Evolutionary conservation across 2,888 invertebrate genomes (phyloP).

Genomic region (Melanostoma mellinum): DNA sequence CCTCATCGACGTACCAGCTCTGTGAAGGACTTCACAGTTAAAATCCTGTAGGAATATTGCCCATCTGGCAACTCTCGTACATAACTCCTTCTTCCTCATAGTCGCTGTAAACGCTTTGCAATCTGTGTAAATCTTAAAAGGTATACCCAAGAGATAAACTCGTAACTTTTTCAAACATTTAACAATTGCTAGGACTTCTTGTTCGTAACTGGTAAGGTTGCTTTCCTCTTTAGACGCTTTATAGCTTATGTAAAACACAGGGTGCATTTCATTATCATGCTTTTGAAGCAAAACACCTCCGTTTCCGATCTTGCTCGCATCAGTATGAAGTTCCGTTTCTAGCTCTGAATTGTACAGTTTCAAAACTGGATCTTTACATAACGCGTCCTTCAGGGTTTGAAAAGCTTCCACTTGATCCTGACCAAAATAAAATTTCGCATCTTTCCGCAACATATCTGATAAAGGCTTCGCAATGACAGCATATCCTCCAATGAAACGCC

Average conservation of each 20-base stretch:
- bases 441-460: conserved; percentile 16
- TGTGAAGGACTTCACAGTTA: too few species aligned
- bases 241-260: neutral
- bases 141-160: neutral
- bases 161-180: conserved; percentile 1
- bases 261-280: neutral
- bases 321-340: neutral
- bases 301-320: neutral
- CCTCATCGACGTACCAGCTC: too few species aligned
- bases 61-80: too few species aligned
- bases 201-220: neutral
- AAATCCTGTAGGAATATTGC: too few species aligned
- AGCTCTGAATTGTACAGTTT: neutral
- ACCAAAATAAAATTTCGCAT: neutral
- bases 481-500: conserved; percentile 42
- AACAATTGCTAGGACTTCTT: neutral
- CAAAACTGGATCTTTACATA: conserved; percentile 13
- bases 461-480: conserved; percentile 20
- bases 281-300: neutral
- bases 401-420: neutral
- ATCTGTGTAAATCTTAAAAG: neutral
- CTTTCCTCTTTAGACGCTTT: neutral
- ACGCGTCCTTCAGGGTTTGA: neutral
- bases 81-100: too few species aligned
- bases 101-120: too few species aligned